Evolutionary conservation across 1,140 invertebrate genomes (phyloP), one percentile per base, ranked within the genome.

Genomic region (Eriosoma lanigerum): DNA sequence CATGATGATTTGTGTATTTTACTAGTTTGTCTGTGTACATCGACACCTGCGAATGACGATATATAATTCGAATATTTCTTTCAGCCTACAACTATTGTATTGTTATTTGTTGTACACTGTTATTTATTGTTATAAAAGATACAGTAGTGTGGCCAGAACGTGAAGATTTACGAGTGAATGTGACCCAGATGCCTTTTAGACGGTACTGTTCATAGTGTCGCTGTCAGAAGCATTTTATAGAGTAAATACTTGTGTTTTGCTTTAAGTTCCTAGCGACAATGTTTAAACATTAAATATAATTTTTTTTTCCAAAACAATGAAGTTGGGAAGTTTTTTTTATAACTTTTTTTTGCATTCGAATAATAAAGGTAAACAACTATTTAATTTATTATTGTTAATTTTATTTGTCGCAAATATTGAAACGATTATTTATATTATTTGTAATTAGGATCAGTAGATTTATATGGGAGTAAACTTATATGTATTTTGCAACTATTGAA

Each of bases 101-200:
- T 52, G 48, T 54, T 29, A n/a, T n/a, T 50, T 52, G 44, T 60
- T 78, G 56, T 62, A 58, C 38, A 62, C 29, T 62, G 75, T 78
- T 62, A 78, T 78, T 78, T 78, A 78, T 78, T 78, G 54, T 44
- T 78, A 60, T 60, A 78, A 78, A 78, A 60, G 56, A 78, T 78
- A 60, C 21, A 78, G n/a, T 19, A 62, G 75, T 62, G 75, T 46
- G 54, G 56, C 56, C 4, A 58, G 38, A 78, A 78, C 56, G 10
- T 60, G 17, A 60, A 78, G 75, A 78, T 78, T 78, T 78, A 78
- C 56, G 75, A 78, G 54, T 78, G 21, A 13, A 56, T 78, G 56
- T 62, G 75, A 78, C 75, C 75, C 75, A 78, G 75, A 56, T 78
- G 75, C 38, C n/a, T 78, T 78, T 29, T 26, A 24, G 38, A 78